Conservation (phyloP, 2,888 invertebrate genomes). For the Eupeodes luniger region DNA sequence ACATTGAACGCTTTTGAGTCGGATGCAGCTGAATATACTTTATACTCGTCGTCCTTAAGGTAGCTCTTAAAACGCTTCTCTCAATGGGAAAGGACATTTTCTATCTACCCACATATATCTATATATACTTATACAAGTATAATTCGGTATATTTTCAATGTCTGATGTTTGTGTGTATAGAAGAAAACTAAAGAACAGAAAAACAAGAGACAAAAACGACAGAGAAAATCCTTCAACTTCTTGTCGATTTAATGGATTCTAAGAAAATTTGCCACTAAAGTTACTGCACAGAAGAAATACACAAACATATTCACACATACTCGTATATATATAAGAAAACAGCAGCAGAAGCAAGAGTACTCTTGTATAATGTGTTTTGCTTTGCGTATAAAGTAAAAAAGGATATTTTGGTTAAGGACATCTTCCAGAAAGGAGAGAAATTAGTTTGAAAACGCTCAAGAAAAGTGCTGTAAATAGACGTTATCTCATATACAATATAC, state of each 20-base stretch:
- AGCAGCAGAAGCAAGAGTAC: no score
- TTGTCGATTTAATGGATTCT: slow-evolving; percentile 69
- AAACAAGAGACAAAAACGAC: slow-evolving; percentile 21
- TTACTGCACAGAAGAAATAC: neutral
- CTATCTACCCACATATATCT: no score
- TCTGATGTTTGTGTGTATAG: neutral
- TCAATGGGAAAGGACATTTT: neutral
- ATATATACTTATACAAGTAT: neutral
- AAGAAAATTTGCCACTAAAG: slow-evolving; percentile 56
- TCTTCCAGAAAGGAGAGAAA: no score
- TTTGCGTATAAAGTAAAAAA: no score
- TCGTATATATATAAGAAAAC: no score
- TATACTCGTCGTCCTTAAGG: neutral
- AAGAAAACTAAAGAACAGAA: slow-evolving; percentile 13
- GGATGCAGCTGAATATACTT: slow-evolving; percentile 43
- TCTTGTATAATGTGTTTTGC: no score
- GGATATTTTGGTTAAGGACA: no score
- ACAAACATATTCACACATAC: no score
- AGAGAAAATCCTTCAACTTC: slow-evolving; percentile 39
- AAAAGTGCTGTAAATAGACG: no score
- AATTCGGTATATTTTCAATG: slow-evolving; percentile 23
- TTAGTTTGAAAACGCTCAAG: no score
- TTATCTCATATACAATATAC: no score
- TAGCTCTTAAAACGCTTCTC: slow-evolving; percentile 29
- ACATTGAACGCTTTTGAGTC: slow-evolving; percentile 59